Base-by-base conservation (phyloP, 2,888 invertebrate genomes). In the Scaptomyza tumidula region DNA sequence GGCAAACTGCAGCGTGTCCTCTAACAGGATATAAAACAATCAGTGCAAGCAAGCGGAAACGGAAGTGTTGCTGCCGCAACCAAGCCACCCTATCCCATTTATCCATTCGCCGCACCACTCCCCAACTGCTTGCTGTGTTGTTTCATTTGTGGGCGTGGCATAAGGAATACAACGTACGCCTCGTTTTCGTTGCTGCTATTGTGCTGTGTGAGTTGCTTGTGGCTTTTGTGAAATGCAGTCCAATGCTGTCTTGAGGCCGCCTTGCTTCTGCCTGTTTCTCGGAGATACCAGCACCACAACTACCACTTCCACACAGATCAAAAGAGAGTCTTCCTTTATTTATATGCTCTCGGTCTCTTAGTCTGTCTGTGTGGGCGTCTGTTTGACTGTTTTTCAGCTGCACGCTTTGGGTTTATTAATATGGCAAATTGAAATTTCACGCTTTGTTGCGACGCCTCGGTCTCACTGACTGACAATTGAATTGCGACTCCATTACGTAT, bases 21-120 rank as follows among this genome's bases (percentile, higher is more conserved):
- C 85, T 88, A 90, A 86, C 89, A 89, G 89, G 89, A 89, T 89
- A 89, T 90, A 90, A 90, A 89, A 89, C 90, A 89, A 89, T 89
- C 89, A 90, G 90, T 84, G 89, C 90, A 90, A 90, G 90, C 89
- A 82, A 90, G 89, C 88, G 89, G 89, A 89, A 89, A 80, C 83
- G 90, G 89, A 89, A 88, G 88, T 89, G 86, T 78, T 76, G 63
- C 75, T 63, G 59, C 58, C 64, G 45, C 62, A 43, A 54, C 64
- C 31, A 50, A 50, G 29, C 49, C 46, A 29, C 48, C 50, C 19
- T 37, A 27, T 24, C 31, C 9, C 14, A 3, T 6, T 29, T 11
- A 14, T 16, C 4, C 3, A 24, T 31, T 10, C 33, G 19, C 41
- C 37, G 19, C 37, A 53, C 19, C 27, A 14, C 45, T 35, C 37